These are phyloP conservation scores for Bellardia bayeri DNA, from an alignment of 2,888 invertebrate genomes.

Conservation along the genomic window DNA sequence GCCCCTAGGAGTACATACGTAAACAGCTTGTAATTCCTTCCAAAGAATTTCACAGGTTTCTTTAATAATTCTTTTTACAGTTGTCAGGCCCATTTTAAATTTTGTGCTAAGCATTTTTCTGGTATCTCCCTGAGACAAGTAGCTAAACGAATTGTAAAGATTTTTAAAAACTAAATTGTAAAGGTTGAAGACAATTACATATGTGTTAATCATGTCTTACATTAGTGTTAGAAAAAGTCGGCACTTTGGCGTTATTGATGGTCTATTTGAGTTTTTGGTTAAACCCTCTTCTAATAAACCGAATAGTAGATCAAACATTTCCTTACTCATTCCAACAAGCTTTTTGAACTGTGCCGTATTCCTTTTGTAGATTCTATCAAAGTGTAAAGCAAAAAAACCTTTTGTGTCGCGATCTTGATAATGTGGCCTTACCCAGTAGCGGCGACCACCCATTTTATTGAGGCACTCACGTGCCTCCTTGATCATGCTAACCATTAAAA, in stretches of 20 bases:
- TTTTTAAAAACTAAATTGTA: neutral
- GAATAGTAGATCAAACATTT: neutral
- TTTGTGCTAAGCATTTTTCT: neutral
- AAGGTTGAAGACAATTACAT: neutral
- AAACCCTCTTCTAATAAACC: constrained; percentile 6
- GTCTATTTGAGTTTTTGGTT: neutral
- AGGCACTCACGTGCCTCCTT: neutral
- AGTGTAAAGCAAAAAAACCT: constrained; percentile 6
- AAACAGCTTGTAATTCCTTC: neutral
- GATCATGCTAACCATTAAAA: neutral
- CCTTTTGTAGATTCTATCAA: neutral
- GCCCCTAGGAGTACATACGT: neutral
- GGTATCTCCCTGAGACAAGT: neutral
- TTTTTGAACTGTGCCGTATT: neutral
- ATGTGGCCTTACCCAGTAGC: neutral
- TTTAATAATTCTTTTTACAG: neutral
- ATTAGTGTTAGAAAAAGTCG: neutral
- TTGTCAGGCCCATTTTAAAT: constrained; percentile 4
- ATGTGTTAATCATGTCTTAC: neutral
- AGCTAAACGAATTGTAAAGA: neutral
- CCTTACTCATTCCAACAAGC: neutral
- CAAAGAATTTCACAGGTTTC: neutral
- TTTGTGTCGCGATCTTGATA: constrained; percentile 7
- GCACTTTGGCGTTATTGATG: neutral
- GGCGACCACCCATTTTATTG: neutral